Conservation (phyloP, 92 coral and sea anemone species). For the Nematostella vectensis region DNA sequence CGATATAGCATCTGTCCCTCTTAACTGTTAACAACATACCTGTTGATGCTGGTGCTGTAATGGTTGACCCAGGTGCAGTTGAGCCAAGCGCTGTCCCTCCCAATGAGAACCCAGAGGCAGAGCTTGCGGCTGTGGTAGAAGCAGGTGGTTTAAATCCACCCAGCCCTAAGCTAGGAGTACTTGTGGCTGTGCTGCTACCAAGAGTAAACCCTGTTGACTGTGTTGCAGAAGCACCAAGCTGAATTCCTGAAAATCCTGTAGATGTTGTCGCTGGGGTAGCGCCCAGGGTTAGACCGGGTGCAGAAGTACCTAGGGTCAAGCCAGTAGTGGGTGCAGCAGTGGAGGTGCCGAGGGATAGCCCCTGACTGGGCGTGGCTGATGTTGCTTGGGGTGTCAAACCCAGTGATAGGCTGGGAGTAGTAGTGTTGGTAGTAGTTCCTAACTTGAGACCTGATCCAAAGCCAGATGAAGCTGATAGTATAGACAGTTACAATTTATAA, state of each 20-base stretch:
- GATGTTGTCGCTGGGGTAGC: constrained; percentile 3
- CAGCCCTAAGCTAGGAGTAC: not conserved
- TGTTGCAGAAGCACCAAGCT: constrained; percentile 29
- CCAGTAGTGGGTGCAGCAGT: constrained; percentile 8
- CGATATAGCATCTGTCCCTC: too few relatives aligned
- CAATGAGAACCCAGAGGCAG: not conserved
- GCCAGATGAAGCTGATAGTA: not conserved
- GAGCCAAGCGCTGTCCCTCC: not conserved
- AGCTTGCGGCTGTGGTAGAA: not conserved
- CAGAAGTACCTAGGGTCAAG: too few relatives aligned
- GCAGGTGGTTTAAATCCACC: constrained; percentile 9
- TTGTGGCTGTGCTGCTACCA: not conserved
- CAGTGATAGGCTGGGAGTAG: not conserved
- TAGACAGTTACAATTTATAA: too few relatives aligned
- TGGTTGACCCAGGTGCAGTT: not conserved
- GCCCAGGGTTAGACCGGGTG: constrained; percentile 12
- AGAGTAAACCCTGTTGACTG: constrained; percentile 3
- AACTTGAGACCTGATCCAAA: not conserved
- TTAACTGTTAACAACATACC: constrained; percentile 14
- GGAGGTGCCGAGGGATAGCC: constrained; percentile 26
- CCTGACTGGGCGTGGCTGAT: constrained; percentile 13
- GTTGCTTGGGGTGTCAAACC: constrained; percentile 6
- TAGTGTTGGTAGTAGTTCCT: constrained; percentile 4
- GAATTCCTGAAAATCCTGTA: constrained; percentile 13
- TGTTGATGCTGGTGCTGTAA: constrained; percentile 30